phyloP scores from a whole-genome alignment of 2,113 vertebrate genomes.

The Corynorhinus townsendii region DNA sequence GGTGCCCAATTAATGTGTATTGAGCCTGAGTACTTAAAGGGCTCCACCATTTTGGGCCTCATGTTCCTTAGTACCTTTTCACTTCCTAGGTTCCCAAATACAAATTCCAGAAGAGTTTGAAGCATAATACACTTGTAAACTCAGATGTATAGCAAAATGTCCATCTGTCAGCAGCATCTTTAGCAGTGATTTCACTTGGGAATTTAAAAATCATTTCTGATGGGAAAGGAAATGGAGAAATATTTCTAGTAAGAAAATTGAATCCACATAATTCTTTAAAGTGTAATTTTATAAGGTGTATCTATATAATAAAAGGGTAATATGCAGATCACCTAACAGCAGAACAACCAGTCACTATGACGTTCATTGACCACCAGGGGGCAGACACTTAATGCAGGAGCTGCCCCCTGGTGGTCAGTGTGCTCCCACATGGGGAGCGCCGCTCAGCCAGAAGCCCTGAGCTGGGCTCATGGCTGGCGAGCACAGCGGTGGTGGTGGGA shows the following conservation, averaged over 20 bases:
- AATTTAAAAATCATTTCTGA: slow-evolving; percentile 20
- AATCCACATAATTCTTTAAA: slow-evolving; percentile 34
- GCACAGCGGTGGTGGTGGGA: too few species aligned
- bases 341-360: too few species aligned
- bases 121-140: neutral
- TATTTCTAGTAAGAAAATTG: neutral
- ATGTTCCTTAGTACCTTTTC: neutral
- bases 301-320: too few species aligned
- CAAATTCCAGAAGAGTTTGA: neutral
- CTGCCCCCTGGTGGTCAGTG: too few species aligned
- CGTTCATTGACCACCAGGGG: too few species aligned
- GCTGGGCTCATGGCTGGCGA: too few species aligned
- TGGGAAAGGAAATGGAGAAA: neutral
- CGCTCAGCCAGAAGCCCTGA: too few species aligned
- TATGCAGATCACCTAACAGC: too few species aligned
- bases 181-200: neutral
- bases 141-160: neutral
- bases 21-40: neutral
- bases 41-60: neutral
- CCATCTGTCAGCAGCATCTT: neutral
- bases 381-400: too few species aligned
- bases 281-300: neutral
- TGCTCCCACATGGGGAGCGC: too few species aligned
- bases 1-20: neutral
- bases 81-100: neutral